phyloP scores from a whole-genome alignment of 2,797 vertebrate genomes.

The Ctenosaura bakeri region DNA sequence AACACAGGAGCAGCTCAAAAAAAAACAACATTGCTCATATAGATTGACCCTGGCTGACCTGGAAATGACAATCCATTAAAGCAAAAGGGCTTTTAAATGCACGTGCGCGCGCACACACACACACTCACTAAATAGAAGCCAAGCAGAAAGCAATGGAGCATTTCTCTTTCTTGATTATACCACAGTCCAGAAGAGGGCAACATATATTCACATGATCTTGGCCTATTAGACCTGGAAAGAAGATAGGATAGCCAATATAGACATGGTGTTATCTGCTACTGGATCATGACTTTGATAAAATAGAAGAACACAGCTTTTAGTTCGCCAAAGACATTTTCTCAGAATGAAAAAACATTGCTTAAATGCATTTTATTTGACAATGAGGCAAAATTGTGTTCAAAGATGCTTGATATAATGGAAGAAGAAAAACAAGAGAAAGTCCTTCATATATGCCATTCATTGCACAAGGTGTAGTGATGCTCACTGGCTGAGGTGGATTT shows the following conservation, averaged over 20 bases:
- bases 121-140: not conserved
- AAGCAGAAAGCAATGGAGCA: rapidly evolving
- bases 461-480: not conserved
- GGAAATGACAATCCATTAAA: constrained; percentile 57
- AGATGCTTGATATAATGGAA: not conserved
- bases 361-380: constrained; percentile 21
- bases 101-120: not conserved
- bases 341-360: constrained; percentile 1
- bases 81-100: constrained; percentile 20
- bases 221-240: not conserved
- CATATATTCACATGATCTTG: constrained; percentile 6
- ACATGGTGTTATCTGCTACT: constrained; percentile 10
- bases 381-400: not conserved
- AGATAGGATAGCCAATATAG: not conserved
- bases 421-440: not conserved
- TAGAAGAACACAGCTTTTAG: not conserved
- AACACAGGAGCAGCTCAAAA: constrained; percentile 24
- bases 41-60: constrained; percentile 67
- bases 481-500: not conserved
- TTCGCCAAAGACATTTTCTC: constrained; percentile 8
- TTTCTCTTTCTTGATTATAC: constrained; percentile 16
- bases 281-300: constrained; percentile 4
- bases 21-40: constrained; percentile 42
- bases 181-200: constrained; percentile 43
- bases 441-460: not conserved